Conservation (phyloP, 2,797 vertebrate genomes). For the Apogon hyalosoma region DNA sequence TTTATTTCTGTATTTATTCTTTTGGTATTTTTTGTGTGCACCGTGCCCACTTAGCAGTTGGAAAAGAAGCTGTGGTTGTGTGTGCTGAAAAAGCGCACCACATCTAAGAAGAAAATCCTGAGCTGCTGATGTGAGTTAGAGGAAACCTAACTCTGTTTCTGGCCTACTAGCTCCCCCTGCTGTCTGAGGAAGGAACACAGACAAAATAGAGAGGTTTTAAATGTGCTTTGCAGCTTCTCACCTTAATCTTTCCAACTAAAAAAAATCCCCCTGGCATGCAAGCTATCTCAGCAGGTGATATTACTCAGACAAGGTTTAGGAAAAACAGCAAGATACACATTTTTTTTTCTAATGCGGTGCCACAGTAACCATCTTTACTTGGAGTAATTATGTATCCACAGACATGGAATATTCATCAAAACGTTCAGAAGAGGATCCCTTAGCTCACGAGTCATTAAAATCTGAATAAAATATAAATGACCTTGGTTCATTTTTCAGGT, state of each 20-base stretch:
- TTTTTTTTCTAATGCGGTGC: constrained; percentile 17
- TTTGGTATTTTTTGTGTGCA: constrained; percentile 22
- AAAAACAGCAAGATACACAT: constrained; percentile 38
- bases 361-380: constrained; percentile 48
- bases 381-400: constrained; percentile 52
- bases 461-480: constrained; percentile 67
- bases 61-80: constrained; percentile 47
- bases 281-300: constrained; percentile 53
- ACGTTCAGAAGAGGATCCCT: constrained; percentile 54
- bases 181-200: constrained; percentile 40
- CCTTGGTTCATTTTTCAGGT: constrained; percentile 49
- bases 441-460: constrained; percentile 61
- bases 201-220: constrained; percentile 1
- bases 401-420: constrained; percentile 65
- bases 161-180: constrained; percentile 83
- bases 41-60: constrained; percentile 25
- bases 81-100: constrained; percentile 39
- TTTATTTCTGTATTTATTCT: neutral
- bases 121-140: constrained; percentile 41
- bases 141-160: constrained; percentile 56
- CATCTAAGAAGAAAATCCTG: constrained; percentile 49
- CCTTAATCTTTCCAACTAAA: constrained; percentile 36
- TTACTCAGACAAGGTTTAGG: constrained; percentile 30
- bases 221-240: constrained; percentile 22
- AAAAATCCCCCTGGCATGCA: constrained; percentile 27